Evolutionary conservation across 2,888 invertebrate species (phyloP).

Genomic region (Dryococelus australis): DNA sequence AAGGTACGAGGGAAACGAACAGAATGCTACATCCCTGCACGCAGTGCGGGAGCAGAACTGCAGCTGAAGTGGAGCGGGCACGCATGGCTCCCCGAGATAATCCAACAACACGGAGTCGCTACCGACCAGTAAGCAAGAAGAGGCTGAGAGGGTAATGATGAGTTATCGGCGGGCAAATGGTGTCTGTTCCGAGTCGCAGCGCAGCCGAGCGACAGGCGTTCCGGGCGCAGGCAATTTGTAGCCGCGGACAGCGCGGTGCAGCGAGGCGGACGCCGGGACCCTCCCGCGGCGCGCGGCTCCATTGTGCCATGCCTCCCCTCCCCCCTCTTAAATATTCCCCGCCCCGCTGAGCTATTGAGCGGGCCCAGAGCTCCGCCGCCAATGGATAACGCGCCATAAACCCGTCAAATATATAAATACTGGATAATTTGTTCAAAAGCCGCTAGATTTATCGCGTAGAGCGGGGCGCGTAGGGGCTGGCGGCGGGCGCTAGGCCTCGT

Average conservation of each 20-base stretch:
- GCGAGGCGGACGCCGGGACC: neutral
- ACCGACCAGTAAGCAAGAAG: neutral
- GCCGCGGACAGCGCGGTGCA: neutral
- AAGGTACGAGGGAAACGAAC: no score
- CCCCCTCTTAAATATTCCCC: neutral
- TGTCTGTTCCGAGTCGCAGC: neutral
- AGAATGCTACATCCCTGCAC: no score
- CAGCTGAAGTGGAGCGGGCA: no score
- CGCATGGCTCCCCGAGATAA: no score
- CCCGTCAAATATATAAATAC: constrained; percentile 10
- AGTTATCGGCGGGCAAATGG: constrained; percentile 1
- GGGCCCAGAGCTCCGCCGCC: neutral
- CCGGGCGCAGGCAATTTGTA: neutral
- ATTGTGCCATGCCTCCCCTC: neutral
- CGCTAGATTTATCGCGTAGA: neutral
- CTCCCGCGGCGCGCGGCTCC: neutral
- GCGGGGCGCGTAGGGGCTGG: neutral
- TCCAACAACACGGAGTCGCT: no score
- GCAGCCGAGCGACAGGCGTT: neutral
- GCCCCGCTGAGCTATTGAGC: neutral
- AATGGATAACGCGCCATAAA: constrained; percentile 16
- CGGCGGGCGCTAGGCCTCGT: neutral
- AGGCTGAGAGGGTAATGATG: neutral
- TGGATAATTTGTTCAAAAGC: constrained; percentile 16
- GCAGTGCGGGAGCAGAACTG: no score